Base-by-base conservation (phyloP, 2,888 invertebrate genomes). In the Allacma fusca region DNA sequence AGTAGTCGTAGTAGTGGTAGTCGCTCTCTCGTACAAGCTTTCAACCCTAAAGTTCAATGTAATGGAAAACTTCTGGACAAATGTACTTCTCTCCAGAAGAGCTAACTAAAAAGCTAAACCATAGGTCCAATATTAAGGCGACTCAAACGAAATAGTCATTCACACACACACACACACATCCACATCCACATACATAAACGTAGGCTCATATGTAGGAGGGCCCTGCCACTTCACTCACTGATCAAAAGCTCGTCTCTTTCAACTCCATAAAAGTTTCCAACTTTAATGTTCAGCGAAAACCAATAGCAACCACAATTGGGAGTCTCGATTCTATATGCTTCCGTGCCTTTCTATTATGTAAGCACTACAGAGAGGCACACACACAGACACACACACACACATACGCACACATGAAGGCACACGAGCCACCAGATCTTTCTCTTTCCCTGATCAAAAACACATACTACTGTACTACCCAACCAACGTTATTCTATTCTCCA, bases 211-310 rank as follows among this genome's bases (percentile, higher is more conserved):
- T n/a, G n/a, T n/a, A 24, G 1, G 4, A 21, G 40, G 26, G 9
- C 28, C 28, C 28, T n/a, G 28, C 71, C 23, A 71, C 71, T 28
- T 28, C 71, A 57, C 57, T 71, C 16, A 71, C 71, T 71, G 57
- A 71, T 71, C 71, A 71, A 71, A 71, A 71, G 57, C 57, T 24
- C 28, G 71, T 26, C 71, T 70, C 50, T 50, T 70, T 70, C 70
- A 44, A 70, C 50, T 50, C 70, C 23, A 70, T 57, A 24, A 71
- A 50, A 71, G 57, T 57, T 71, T 50, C 50, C 70, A 70, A 50
- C 70, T 50, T 21, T 29, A 68, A 68, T 68, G 40, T 40, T 21
- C 24, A 29, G 40, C 23, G 62, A 62, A 62, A 68, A 19, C 68
- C 34, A 43, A 40, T 68, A 19, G 68, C 40, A 68, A 29, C 68